These are phyloP conservation scores for Euglossa dilemma DNA, from an alignment of 1,140 invertebrate species.

Conservation along the genomic window DNA sequence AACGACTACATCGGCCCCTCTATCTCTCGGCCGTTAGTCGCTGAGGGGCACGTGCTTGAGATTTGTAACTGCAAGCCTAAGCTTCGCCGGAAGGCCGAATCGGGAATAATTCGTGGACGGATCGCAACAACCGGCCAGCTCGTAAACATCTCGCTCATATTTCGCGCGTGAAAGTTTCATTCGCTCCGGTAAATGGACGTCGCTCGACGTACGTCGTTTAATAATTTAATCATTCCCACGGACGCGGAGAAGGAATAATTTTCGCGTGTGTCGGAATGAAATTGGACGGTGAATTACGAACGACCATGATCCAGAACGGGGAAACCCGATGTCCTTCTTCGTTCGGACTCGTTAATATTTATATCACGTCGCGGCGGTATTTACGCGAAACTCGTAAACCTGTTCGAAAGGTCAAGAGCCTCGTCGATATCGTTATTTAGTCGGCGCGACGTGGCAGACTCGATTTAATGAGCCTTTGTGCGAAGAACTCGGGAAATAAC, in stretches of 20 bases:
- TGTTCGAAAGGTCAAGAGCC: not conserved
- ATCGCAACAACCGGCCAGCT: not conserved
- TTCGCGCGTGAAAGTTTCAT: not conserved
- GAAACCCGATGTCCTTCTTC: not conserved
- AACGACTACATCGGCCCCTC: conserved; percentile 1
- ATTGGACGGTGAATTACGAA: not conserved
- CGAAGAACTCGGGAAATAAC: not conserved
- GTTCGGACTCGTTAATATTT: not conserved
- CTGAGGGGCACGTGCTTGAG: conserved; percentile 13
- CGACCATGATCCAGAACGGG: not conserved
- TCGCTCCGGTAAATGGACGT: no score
- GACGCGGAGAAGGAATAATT: not conserved
- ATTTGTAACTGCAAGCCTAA: conserved; percentile 6
- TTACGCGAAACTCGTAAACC: not conserved
- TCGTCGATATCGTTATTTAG: conserved; percentile 1
- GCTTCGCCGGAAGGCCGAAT: not conserved
- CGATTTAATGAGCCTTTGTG: not conserved
- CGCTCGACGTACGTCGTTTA: no score
- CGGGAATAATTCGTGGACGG: no score
- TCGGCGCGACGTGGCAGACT: not conserved
- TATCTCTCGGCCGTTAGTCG: conserved; percentile 1
- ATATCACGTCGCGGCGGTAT: not conserved
- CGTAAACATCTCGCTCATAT: not conserved
- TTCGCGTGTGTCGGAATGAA: not conserved
- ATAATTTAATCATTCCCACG: not conserved